phyloP scores from a whole-genome alignment of 2,113 vertebrate genomes.

The Oryzias melastigma region DNA sequence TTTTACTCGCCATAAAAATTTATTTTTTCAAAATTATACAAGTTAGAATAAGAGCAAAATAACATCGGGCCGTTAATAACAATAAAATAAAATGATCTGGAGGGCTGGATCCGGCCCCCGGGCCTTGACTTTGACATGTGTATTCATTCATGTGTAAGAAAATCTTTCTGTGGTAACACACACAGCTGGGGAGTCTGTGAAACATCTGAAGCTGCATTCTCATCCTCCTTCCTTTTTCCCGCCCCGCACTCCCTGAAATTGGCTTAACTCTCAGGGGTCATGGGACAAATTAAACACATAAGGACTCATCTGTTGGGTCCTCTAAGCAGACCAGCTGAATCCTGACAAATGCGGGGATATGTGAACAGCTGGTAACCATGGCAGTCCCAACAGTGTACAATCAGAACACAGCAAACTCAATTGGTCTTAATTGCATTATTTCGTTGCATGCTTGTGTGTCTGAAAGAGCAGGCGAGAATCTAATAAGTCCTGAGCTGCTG shows the following conservation, averaged over 20 bases:
- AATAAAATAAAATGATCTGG: no score
- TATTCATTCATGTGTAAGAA: background rate
- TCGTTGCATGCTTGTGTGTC: conserved; percentile 33
- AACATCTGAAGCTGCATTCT: conserved; percentile 16
- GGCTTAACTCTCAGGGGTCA: conserved; percentile 67
- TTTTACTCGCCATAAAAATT: no score
- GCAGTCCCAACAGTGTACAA: conserved; percentile 34
- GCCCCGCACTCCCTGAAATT: conserved; percentile 51
- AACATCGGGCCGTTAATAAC: no score
- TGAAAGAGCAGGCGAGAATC: conserved; percentile 26
- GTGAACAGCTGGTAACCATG: conserved; percentile 65
- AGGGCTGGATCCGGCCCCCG: no score
- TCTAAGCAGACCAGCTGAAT: conserved; percentile 48
- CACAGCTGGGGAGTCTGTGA: background rate
- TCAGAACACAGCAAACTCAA: conserved; percentile 66
- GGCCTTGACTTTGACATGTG: background rate
- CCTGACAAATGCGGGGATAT: conserved; percentile 32
- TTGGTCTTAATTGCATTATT: conserved; percentile 70
- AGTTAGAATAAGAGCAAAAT: no score
- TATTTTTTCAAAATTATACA: no score
- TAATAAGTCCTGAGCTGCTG: conserved; percentile 20
- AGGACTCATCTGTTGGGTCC: conserved; percentile 65
- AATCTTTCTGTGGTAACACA: background rate
- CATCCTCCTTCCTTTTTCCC: conserved; percentile 6
- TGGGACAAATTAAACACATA: conserved; percentile 73